Conservation (phyloP, 2,888 invertebrate genomes). For the Ophion ventricosus region DNA sequence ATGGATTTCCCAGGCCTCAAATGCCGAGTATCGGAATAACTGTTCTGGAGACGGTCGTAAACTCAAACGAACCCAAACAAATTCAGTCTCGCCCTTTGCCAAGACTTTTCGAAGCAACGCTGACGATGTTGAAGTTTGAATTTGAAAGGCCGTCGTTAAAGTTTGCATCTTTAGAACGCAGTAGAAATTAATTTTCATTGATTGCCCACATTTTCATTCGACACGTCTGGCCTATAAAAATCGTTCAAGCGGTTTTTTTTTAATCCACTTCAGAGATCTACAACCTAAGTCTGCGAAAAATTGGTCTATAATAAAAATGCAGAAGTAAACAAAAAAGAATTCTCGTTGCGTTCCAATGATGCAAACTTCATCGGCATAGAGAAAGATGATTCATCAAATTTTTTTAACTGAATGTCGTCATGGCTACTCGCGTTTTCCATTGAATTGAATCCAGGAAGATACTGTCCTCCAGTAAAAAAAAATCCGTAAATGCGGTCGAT, state of each 20-base stretch:
- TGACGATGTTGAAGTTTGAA: background rate
- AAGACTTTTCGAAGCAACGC: slow-evolving; percentile 28
- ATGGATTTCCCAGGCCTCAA: background rate
- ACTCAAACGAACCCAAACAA: background rate
- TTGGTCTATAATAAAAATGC: background rate
- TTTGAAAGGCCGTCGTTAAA: background rate
- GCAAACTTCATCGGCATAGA: too few relatives aligned
- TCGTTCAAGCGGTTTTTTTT: background rate
- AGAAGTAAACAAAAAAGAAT: background rate
- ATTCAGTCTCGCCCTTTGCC: background rate
- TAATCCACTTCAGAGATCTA: background rate
- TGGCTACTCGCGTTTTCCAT: too few relatives aligned
- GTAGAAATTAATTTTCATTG: too few relatives aligned
- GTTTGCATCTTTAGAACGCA: background rate
- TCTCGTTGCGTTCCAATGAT: background rate
- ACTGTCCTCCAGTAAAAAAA: background rate
- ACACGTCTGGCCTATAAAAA: background rate
- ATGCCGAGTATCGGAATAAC: background rate
- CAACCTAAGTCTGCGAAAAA: background rate
- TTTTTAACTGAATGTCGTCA: too few relatives aligned
- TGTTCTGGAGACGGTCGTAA: background rate
- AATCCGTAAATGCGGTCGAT: background rate
- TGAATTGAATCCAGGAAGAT: too few relatives aligned
- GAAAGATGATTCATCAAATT: too few relatives aligned
- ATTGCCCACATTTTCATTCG: background rate